These are phyloP conservation scores for Parochlus steinenii DNA, from an alignment of 2,888 invertebrate species.

Conservation along the genomic window DNA sequence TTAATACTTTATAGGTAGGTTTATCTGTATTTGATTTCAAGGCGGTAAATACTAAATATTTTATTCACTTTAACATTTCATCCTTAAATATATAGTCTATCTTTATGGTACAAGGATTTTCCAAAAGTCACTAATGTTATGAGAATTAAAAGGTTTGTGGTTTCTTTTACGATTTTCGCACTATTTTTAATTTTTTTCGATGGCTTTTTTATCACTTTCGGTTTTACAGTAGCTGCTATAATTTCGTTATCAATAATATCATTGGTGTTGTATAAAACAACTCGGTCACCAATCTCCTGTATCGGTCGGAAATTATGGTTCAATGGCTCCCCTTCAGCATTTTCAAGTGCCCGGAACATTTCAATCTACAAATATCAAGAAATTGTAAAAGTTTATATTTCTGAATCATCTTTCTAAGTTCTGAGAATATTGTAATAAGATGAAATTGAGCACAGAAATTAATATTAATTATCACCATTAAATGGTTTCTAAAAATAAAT, in stretches of 20 bases:
- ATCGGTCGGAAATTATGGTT: slow-evolving; percentile 70
- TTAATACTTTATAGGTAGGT: too few relatives aligned
- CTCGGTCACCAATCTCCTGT: slow-evolving; percentile 57
- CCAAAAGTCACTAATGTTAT: too few relatives aligned
- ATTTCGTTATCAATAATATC: not conserved
- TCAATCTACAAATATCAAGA: slow-evolving; percentile 40
- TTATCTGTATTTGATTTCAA: too few relatives aligned
- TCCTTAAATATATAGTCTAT: too few relatives aligned
- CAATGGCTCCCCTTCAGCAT: slow-evolving; percentile 42
- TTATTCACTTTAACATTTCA: too few relatives aligned
- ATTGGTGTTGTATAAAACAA: slow-evolving; percentile 41
- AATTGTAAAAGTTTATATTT: slow-evolving; percentile 4
- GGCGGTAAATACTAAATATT: too few relatives aligned
- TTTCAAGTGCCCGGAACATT: slow-evolving; percentile 49
- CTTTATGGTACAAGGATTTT: too few relatives aligned
- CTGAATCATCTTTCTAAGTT: not conserved
- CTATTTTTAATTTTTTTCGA: too few relatives aligned
- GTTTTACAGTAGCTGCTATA: too few relatives aligned
- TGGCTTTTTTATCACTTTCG: too few relatives aligned
- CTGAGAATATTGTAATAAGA: not conserved
- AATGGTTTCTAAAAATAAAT: not conserved
- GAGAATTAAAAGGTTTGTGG: too few relatives aligned
- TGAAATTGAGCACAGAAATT: not conserved
- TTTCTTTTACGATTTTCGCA: too few relatives aligned
- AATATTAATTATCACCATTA: not conserved